phyloP scores from a whole-genome alignment of 1,140 invertebrate genomes.

The Drosophila neocordata region DNA sequence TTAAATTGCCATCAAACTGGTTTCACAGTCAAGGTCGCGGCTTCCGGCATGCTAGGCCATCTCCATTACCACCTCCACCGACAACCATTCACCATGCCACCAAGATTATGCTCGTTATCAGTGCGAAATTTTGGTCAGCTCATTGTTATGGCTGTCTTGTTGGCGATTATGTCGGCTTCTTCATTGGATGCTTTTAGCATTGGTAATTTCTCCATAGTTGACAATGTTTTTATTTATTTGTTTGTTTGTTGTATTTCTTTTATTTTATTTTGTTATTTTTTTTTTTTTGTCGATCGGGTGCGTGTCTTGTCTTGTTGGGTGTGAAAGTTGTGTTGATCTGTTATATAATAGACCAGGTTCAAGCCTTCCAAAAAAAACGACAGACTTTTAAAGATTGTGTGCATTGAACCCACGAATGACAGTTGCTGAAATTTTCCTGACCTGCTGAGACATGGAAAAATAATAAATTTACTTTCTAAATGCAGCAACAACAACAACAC shows the following conservation, averaged over 20 bases:
- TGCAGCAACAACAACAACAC: constrained; percentile 43
- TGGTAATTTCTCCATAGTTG: constrained; percentile 64
- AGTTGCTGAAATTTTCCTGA: constrained; percentile 75
- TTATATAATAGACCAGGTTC: constrained; percentile 60
- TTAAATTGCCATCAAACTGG: constrained; percentile 60
- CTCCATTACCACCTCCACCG: constrained; percentile 21
- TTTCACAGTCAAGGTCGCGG: constrained; percentile 78
- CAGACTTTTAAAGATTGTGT: constrained; percentile 45
- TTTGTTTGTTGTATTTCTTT: constrained; percentile 31
- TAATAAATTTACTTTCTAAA: constrained; percentile 77
- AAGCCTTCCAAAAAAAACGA: constrained; percentile 9
- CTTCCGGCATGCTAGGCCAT: constrained; percentile 50
- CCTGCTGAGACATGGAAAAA: constrained; percentile 35
- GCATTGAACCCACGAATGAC: constrained; percentile 73
- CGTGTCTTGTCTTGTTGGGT: constrained; percentile 59
- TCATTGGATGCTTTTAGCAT: constrained; percentile 57
- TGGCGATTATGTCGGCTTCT: constrained; percentile 63
- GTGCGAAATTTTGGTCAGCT: constrained; percentile 38
- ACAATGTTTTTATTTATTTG: constrained; percentile 20
- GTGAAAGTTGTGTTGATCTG: constrained; percentile 79
- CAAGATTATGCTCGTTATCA: constrained; percentile 35
- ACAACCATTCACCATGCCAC: constrained; percentile 11
- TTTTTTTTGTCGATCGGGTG: constrained; percentile 53
- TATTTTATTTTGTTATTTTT: constrained; percentile 60
- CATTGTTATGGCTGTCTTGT: constrained; percentile 29